Evolutionary conservation across 35 echinoderm and acorn worm species (phyloP), one percentile per base, ranked within the genome.

Genomic region (Antedon bifida): DNA sequence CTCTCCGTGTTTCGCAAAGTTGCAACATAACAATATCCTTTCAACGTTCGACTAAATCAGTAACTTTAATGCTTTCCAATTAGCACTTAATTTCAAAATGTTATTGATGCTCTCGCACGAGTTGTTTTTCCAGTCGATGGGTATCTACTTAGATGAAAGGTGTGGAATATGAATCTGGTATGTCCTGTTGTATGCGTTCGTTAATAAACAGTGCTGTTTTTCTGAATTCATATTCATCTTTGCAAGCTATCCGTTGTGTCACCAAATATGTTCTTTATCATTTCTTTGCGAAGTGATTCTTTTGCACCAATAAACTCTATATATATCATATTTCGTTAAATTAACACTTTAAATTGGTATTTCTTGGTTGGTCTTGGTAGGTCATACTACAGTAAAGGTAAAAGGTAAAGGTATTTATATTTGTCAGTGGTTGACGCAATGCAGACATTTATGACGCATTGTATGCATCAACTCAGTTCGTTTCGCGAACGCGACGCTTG

Each of bases 81-180:
- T 78, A 33, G 21, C 14, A 19, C 33, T 42, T 77, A 77, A 23
- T 14, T 78, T 39, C 33, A 86, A 36, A 9, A 36, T 83, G 36
- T 83, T 31, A 30, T 83, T 83, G 9, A 73, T 73, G 29, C 45
- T 74, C 74, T 83, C 46, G 29, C 82, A 83, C 0, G 42, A 83
- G 34, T 83, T 74, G 30, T 83, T 83, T 34, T 83, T 83, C 82
- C 46, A 83, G 13, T 74, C 64, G 16, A 34, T 0, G 19, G 51
- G 51, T 26, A 73, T 73, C 39, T 31, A 55, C 33, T 73, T 74
- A 74, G 73, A 0, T 64, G 5, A 35, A 26, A 30, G 5, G 28
- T 56, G 32, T 23, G 77, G 77, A 10, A 14, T 78, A 12, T 75
- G 75, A 75, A 39, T 74, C n/a, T 75, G 82, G 55, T 84, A 84